phyloP scores from a whole-genome alignment of 2,888 invertebrate species.

The Cynaeus angustus region DNA sequence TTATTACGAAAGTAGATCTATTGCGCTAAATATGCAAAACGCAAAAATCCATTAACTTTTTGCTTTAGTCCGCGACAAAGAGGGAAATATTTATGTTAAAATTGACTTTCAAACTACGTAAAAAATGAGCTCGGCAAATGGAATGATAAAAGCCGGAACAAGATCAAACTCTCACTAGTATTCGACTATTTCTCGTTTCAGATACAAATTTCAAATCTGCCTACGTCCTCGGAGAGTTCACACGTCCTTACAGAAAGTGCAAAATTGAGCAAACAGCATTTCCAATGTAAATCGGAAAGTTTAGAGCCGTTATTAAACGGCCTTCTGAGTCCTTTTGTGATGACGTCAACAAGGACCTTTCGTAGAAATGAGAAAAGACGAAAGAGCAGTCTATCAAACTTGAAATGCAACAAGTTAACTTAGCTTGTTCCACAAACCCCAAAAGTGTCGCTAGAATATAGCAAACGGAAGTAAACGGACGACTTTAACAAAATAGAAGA shows the following conservation, averaged over 20 bases:
- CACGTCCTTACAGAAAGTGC: conserved; percentile 40
- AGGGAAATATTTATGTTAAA: not conserved
- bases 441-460: not conserved
- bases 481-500: no score
- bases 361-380: not conserved
- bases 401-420: not conserved
- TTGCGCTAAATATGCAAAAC: conserved; percentile 1
- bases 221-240: conserved; percentile 24
- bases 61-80: not conserved
- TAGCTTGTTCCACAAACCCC: not conserved
- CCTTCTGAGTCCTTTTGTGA: not conserved
- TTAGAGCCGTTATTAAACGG: conserved; percentile 13
- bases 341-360: not conserved
- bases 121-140: no score
- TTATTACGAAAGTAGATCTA: not conserved
- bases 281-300: conserved; percentile 23
- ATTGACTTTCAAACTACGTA: conserved; percentile 13
- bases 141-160: conserved; percentile 9
- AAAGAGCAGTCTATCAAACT: not conserved
- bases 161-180: conserved; percentile 2
- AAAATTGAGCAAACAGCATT: conserved; percentile 40
- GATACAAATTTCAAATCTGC: conserved; percentile 34
- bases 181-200: conserved; percentile 15
- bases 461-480: no score
- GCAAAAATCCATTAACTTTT: not conserved